A percentile compares a stretch with the other conserved stretches of the same genome.
These are phyloP conservation scores for Boloria selene DNA, from an alignment of 2,888 invertebrate genomes.

Conservation along the genomic window DNA sequence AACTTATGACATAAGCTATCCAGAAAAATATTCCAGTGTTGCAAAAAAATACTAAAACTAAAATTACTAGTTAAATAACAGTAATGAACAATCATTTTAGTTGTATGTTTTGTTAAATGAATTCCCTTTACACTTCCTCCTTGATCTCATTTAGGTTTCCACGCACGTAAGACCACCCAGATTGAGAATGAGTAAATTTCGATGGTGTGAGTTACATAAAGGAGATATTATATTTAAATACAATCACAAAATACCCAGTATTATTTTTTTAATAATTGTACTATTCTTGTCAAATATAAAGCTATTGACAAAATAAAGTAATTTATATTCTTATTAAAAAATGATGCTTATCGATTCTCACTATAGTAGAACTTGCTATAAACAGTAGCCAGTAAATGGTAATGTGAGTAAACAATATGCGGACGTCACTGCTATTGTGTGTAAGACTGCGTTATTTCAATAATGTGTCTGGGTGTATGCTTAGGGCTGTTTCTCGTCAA, in stretches of 20 bases:
- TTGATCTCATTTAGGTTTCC: conserved; percentile 19
- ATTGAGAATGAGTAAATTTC: conserved; percentile 5
- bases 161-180: conserved; percentile 30
- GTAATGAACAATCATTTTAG: too few relatives aligned
- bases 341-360: conserved; percentile 17
- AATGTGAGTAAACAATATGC: conserved; percentile 34
- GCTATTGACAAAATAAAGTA: not conserved
- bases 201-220: not conserved
- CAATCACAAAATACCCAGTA: not conserved
- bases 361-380: conserved; percentile 6
- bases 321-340: not conserved
- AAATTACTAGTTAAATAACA: too few relatives aligned
- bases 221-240: not conserved
- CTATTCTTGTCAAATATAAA: not conserved
- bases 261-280: not conserved
- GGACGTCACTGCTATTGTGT: conserved; percentile 35
- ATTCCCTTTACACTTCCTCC: not conserved
- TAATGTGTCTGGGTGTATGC: conserved; percentile 11
- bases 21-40: too few relatives aligned
- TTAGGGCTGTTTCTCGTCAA: conserved; percentile 21
- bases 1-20: too few relatives aligned
- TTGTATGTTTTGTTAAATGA: too few relatives aligned
- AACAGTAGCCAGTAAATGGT: conserved; percentile 27
- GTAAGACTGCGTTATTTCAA: conserved; percentile 26
- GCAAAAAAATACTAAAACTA: too few relatives aligned